phyloP scores from a whole-genome alignment of 2,113 vertebrate genomes.

The Scomber colias region DNA sequence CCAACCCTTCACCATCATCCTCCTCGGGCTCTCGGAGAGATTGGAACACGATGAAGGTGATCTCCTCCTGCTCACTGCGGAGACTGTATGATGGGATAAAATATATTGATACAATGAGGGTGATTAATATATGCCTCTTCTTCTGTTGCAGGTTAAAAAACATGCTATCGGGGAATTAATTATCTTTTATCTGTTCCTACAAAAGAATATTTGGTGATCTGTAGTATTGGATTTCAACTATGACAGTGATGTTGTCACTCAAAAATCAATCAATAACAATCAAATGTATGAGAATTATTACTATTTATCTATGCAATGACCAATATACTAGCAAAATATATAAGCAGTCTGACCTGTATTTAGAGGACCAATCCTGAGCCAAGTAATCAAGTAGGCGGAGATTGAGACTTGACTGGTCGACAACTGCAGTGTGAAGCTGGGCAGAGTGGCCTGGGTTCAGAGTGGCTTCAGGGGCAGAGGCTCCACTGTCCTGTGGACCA shows the following conservation, averaged over 20 bases:
- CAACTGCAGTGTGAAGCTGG: conserved; percentile 91
- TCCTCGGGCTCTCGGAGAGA: conserved; percentile 83
- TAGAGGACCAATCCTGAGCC: conserved; percentile 91
- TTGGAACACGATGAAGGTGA: conserved; percentile 92
- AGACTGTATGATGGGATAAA: conserved; percentile 67
- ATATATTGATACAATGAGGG: no score
- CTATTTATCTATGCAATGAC: no score
- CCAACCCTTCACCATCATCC: conserved; percentile 33
- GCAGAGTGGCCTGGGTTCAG: conserved; percentile 90
- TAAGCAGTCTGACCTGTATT: conserved; percentile 80
- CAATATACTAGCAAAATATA: background rate
- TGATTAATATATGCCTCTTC: no score
- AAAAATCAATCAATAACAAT: no score
- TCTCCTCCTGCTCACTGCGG: conserved; percentile 89
- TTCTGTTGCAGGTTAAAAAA: no score
- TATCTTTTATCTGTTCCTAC: no score
- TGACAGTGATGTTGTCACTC: no score
- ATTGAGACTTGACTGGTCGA: conserved; percentile 88
- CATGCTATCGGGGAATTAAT: no score
- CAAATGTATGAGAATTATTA: no score
- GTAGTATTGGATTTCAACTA: no score
- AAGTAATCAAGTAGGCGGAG: conserved; percentile 91
- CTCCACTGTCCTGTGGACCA: conserved; percentile 84
- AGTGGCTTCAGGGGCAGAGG: conserved; percentile 66
- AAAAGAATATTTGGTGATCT: no score